Percentiles rank a stretch among this genome's conserved stretches.
These are phyloP conservation scores for Lasioglossum oenotherae DNA, from an alignment of 2,888 invertebrate genomes.

Conservation along the genomic window DNA sequence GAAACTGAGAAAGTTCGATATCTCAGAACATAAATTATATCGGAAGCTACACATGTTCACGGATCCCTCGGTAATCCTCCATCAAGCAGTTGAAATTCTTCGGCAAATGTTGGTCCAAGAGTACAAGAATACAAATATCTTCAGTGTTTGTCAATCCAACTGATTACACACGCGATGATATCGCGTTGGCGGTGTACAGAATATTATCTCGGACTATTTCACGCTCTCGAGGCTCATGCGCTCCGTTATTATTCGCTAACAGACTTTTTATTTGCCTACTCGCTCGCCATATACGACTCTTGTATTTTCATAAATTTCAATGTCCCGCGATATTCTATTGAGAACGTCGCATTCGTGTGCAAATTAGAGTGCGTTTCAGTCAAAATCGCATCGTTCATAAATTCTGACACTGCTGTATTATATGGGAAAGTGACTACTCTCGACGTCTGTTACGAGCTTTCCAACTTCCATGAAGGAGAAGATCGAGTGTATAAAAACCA, in stretches of 20 bases:
- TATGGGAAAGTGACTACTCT: not conserved
- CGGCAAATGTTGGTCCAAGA: not conserved
- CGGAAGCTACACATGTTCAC: not conserved
- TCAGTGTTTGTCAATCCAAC: not conserved
- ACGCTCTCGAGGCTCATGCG: not conserved
- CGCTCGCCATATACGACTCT: not conserved
- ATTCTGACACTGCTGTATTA: not conserved
- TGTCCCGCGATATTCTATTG: not conserved
- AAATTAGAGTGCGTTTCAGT: not conserved
- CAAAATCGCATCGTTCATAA: not conserved
- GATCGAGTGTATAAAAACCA: too few relatives aligned
- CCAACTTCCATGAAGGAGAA: not conserved
- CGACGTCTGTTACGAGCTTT: not conserved
- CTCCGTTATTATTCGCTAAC: constrained; percentile 47
- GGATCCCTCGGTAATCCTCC: not conserved
- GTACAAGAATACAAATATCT: not conserved
- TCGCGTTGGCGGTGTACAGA: constrained; percentile 30
- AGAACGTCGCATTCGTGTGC: not conserved
- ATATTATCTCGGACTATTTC: constrained; percentile 31
- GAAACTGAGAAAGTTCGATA: not conserved
- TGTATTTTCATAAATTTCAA: constrained; percentile 11
- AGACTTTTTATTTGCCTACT: constrained; percentile 25
- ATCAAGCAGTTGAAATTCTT: not conserved
- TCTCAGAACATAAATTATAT: not conserved
- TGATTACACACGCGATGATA: constrained; percentile 1